Percentiles rank a stretch among this genome's conserved stretches.
These are phyloP conservation scores for Lithophane ornitopus DNA, from an alignment of 2,888 invertebrate genomes.

Conservation along the genomic window DNA sequence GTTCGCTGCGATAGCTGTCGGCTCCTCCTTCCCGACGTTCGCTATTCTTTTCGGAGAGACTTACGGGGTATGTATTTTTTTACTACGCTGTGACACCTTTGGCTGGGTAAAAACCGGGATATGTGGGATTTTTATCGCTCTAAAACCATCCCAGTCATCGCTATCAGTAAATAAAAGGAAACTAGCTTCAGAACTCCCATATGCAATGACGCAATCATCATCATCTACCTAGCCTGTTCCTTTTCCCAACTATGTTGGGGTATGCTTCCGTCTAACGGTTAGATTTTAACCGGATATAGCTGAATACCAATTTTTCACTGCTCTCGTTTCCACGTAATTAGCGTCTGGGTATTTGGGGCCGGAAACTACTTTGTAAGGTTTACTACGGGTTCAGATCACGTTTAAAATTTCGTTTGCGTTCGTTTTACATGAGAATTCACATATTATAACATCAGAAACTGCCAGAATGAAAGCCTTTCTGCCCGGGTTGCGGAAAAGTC, in stretches of 20 bases:
- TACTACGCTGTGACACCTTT: background rate
- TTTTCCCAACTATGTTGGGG: background rate
- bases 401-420: background rate
- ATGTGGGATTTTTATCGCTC: background rate
- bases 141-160: background rate
- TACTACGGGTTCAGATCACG: background rate
- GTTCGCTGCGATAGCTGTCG: conserved; percentile 92
- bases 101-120: background rate
- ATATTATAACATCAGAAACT: background rate
- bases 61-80: conserved; percentile 90
- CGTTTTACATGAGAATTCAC: background rate
- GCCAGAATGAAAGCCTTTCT: too few relatives aligned
- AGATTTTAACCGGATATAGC: background rate
- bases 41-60: conserved; percentile 95
- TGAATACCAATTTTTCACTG: background rate
- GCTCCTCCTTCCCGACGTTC: conserved; percentile 93
- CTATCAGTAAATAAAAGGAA: background rate
- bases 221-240: background rate
- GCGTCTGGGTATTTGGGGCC: background rate
- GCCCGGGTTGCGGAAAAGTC: too few relatives aligned
- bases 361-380: background rate
- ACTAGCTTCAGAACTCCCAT: background rate
- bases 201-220: background rate
- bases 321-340: background rate
- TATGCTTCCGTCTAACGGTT: too few relatives aligned